Percentiles rank a stretch among this genome's conserved stretches.
These are phyloP conservation scores for Micrasema longulum DNA, from an alignment of 1,140 invertebrate species.

Conservation along the genomic window DNA sequence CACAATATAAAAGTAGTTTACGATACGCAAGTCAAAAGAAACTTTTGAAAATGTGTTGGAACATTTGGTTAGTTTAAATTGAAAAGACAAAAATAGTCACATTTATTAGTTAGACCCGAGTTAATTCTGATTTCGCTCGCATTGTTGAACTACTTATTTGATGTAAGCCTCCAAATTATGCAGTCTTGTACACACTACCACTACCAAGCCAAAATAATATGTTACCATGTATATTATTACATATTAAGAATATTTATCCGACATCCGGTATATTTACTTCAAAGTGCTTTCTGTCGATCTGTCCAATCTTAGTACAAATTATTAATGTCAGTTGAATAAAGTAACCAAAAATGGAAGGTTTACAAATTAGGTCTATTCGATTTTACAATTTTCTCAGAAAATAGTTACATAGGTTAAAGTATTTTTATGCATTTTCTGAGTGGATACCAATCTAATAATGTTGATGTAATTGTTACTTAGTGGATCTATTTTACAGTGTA, in stretches of 20 bases:
- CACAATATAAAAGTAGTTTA: no score
- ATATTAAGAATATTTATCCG: constrained; percentile 27
- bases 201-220: constrained; percentile 43
- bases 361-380: constrained; percentile 13
- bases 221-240: constrained; percentile 52
- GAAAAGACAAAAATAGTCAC: no score
- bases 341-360: constrained; percentile 32
- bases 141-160: constrained; percentile 1
- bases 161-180: constrained; percentile 31
- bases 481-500: constrained; percentile 55
- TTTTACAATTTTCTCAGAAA: constrained; percentile 45
- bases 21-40: no score
- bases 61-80: no score
- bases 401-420: constrained; percentile 47
- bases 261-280: constrained; percentile 37
- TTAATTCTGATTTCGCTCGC: not conserved
- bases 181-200: constrained; percentile 11
- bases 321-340: constrained; percentile 31
- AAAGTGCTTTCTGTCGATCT: constrained; percentile 41
- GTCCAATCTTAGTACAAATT: constrained; percentile 50
- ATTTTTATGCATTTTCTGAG: constrained; percentile 48
- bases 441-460: constrained; percentile 46
- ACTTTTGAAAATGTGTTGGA: no score
- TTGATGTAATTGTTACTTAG: constrained; percentile 54
- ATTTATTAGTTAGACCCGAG: no score